These are phyloP conservation scores for Alentia gelatinosa DNA, from an alignment of 2,888 invertebrate genomes.

Conservation along the genomic window DNA sequence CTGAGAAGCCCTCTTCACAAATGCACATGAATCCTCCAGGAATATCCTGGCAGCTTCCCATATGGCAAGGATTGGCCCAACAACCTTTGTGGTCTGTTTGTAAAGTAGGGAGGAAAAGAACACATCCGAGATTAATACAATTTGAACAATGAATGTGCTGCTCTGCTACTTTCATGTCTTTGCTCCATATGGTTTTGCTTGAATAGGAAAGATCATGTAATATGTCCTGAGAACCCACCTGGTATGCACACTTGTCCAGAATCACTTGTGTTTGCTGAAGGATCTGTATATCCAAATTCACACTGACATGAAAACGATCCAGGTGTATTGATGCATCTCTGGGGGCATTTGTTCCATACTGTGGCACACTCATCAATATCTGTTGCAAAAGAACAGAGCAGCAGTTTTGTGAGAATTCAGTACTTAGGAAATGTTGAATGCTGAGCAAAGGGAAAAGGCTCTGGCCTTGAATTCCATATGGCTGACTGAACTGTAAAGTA, in stretches of 20 bases:
- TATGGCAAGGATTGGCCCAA: not conserved
- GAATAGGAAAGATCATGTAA: too few species aligned
- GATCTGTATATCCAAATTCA: not conserved
- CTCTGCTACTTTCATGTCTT: too few species aligned
- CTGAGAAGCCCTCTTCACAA: conserved; percentile 3
- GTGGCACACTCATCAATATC: not conserved
- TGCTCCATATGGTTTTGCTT: too few species aligned
- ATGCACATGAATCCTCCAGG: not conserved
- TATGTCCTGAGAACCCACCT: not conserved
- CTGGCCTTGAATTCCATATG: too few species aligned
- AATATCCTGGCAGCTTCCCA: not conserved
- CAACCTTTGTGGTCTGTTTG: not conserved
- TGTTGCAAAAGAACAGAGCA: not conserved
- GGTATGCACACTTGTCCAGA: not conserved
- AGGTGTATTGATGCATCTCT: not conserved
- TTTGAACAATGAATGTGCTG: too few species aligned
- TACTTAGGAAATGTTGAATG: too few species aligned
- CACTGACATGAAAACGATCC: not conserved
- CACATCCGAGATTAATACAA: too few species aligned
- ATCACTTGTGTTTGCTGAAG: not conserved
- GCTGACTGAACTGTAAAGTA: too few species aligned
- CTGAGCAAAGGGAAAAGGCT: too few species aligned
- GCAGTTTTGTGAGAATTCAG: too few species aligned
- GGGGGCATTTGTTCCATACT: not conserved
- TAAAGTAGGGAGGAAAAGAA: not conserved